Evolutionary conservation across 2,113 vertebrate genomes (phyloP).

Genomic region (Crotophaga sulcirostris): DNA sequence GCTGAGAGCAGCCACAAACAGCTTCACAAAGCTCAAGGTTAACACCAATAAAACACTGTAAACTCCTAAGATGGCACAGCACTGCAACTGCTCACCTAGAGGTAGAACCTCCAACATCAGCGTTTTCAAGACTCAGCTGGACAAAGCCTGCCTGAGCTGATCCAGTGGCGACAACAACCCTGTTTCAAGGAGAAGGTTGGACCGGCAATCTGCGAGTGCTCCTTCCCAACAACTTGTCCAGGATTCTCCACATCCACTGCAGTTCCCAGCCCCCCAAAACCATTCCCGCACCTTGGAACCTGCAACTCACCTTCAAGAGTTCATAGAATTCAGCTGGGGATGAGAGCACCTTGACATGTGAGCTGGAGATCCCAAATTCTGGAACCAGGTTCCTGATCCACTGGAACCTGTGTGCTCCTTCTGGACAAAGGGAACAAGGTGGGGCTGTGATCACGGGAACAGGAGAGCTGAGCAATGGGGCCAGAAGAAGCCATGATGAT

Average conservation of each 20-base stretch:
- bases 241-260: neutral
- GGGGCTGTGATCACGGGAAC: slow-evolving; percentile 72
- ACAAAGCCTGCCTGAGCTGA: neutral
- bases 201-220: neutral
- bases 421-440: slow-evolving; percentile 75
- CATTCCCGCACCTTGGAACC: neutral
- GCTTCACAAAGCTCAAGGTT: neutral
- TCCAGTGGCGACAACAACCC: neutral
- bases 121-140: neutral
- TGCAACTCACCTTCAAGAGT: slow-evolving; percentile 85
- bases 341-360: slow-evolving; percentile 82
- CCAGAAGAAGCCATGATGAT: slow-evolving; percentile 89
- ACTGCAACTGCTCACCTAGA: neutral
- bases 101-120: neutral
- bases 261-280: neutral
- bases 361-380: slow-evolving; percentile 88
- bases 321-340: slow-evolving; percentile 93
- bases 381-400: slow-evolving; percentile 94
- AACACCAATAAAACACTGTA: neutral
- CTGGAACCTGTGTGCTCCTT: slow-evolving; percentile 81
- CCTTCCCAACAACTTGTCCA: neutral
- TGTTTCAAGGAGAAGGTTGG: neutral
- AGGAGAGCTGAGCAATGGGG: slow-evolving; percentile 84
- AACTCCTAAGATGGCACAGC: neutral
- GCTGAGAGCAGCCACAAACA: neutral